These are phyloP conservation scores for Phymastichus coffea DNA, from an alignment of 1,140 invertebrate species.

Conservation along the genomic window DNA sequence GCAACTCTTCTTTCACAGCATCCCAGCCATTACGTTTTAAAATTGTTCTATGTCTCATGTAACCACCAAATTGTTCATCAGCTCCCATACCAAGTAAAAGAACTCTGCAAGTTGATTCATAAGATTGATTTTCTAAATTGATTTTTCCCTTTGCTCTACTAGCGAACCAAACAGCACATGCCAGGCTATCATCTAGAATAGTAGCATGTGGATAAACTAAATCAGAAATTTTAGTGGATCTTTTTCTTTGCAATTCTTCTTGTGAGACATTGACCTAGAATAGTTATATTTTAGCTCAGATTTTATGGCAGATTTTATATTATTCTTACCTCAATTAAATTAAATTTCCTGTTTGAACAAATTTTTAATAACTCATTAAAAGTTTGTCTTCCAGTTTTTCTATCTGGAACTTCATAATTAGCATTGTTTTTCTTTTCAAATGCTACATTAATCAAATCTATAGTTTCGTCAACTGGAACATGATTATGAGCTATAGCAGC, in stretches of 20 bases:
- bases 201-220: slow-evolving; percentile 82
- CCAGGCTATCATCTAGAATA: slow-evolving; percentile 93
- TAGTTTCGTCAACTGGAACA: slow-evolving; percentile 67
- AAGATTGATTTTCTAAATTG: slow-evolving; percentile 45
- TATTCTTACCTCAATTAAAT: slow-evolving; percentile 66
- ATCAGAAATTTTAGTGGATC: slow-evolving; percentile 62
- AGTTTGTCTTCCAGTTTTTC: slow-evolving; percentile 74
- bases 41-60: slow-evolving; percentile 80
- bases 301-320: slow-evolving; percentile 22
- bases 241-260: slow-evolving; percentile 62
- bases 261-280: slow-evolving; percentile 75
- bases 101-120: slow-evolving; percentile 70
- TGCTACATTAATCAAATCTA: slow-evolving; percentile 97
- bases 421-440: slow-evolving; percentile 66
- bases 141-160: slow-evolving; percentile 67
- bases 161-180: slow-evolving; percentile 95
- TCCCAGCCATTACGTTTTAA: slow-evolving; percentile 68
- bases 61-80: slow-evolving; percentile 96
- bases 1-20: slow-evolving; percentile 69
- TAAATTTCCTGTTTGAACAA: slow-evolving; percentile 71
- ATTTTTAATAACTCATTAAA: slow-evolving; percentile 70
- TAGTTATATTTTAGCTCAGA: slow-evolving; percentile 27
- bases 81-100: slow-evolving; percentile 90
- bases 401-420: slow-evolving; percentile 75
- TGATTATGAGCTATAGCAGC: slow-evolving; percentile 77